phyloP scores from a whole-genome alignment of 2,888 invertebrate genomes.

The Drosophila imparisetae region DNA sequence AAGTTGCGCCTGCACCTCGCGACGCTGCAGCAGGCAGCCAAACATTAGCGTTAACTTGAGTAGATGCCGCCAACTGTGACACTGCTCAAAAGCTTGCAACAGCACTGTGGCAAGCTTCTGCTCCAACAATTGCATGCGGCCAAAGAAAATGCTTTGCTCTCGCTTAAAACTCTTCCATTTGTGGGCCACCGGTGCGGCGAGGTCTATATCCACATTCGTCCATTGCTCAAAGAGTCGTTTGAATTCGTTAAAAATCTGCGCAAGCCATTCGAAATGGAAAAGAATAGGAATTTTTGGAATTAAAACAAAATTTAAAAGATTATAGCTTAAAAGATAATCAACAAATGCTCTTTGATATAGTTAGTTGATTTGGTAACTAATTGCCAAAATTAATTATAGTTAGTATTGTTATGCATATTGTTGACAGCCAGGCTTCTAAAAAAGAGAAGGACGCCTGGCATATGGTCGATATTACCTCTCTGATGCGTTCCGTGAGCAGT shows the following conservation, averaged over 20 bases:
- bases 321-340: neutral
- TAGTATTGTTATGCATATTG: neutral
- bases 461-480: slow-evolving; percentile 61
- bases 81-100: slow-evolving; percentile 87
- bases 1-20: slow-evolving; percentile 86
- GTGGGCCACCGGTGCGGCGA: slow-evolving; percentile 62
- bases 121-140: slow-evolving; percentile 85
- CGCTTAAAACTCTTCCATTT: slow-evolving; percentile 86
- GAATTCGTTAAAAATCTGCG: slow-evolving; percentile 81
- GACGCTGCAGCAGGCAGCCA: slow-evolving; percentile 86
- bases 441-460: neutral
- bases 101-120: slow-evolving; percentile 87
- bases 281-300: neutral
- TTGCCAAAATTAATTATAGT: too few relatives aligned
- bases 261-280: neutral
- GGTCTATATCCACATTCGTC: slow-evolving; percentile 81
- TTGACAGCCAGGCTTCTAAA: neutral
- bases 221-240: slow-evolving; percentile 82
- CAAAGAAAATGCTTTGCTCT: slow-evolving; percentile 85
- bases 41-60: slow-evolving; percentile 86
- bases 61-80: slow-evolving; percentile 86
- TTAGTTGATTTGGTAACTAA: neutral
- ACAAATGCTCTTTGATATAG: neutral
- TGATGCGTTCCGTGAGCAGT: slow-evolving; percentile 78
- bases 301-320: neutral